phyloP scores from a whole-genome alignment of 2,797 vertebrate species.

The Champsocephalus esox region DNA sequence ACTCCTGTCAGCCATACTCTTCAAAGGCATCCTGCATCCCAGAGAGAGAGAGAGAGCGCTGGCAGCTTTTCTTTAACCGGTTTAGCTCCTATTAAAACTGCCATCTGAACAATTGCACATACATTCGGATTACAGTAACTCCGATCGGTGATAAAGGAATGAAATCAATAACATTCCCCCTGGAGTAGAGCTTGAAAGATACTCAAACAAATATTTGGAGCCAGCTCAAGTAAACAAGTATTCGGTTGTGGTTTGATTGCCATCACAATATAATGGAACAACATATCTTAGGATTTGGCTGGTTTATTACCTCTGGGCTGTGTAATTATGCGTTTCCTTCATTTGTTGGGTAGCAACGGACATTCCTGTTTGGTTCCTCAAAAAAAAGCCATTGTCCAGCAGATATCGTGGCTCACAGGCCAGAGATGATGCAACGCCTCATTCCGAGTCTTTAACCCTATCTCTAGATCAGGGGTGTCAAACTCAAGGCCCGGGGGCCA shows the following conservation, averaged over 20 bases:
- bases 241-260: neutral
- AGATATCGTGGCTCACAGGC: conserved; percentile 67
- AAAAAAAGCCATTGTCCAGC: conserved; percentile 61
- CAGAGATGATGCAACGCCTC: conserved; percentile 69
- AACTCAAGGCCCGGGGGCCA: too few relatives aligned
- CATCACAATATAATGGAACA: conserved; percentile 8
- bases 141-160: neutral
- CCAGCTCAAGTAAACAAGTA: conserved; percentile 4
- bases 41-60: neutral
- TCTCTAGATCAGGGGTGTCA: neutral
- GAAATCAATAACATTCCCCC: conserved; percentile 3
- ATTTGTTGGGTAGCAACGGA: conserved; percentile 37
- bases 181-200: conserved; percentile 3
- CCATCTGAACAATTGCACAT: neutral
- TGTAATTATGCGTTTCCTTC: conserved; percentile 42
- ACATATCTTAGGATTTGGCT: conserved; percentile 18
- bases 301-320: conserved; percentile 29
- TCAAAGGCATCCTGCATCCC: neutral
- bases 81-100: conserved; percentile 3
- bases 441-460: conserved; percentile 38
- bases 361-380: conserved; percentile 57
- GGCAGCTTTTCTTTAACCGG: neutral
- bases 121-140: neutral
- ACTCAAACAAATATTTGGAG: neutral
- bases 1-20: neutral